A percentile compares a stretch with the other conserved stretches of the same genome.
phyloP scores from a whole-genome alignment of 2,797 vertebrate species.

The Echiichthys vipera region DNA sequence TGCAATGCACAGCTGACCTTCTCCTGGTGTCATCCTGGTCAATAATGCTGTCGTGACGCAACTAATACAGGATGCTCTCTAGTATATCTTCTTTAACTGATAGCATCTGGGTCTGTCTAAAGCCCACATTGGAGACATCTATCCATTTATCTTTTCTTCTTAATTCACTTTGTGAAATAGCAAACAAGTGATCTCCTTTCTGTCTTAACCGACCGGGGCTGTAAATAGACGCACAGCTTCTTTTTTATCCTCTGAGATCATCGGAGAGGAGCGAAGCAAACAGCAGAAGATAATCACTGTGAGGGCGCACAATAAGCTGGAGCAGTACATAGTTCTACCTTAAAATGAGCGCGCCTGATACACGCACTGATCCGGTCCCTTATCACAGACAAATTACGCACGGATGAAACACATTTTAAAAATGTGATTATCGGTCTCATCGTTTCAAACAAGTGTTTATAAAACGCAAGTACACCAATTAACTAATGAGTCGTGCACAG shows the following conservation, averaged over 20 bases:
- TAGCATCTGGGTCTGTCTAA: conserved; percentile 29
- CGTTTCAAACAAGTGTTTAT: conserved; percentile 49
- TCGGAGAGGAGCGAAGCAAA: conserved; percentile 21
- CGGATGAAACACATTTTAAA: not conserved
- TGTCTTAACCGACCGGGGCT: not conserved
- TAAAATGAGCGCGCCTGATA: conserved; percentile 28
- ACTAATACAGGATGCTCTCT: conserved; percentile 29
- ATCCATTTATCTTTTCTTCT: not conserved
- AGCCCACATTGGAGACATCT: not conserved
- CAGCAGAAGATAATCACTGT: conserved; percentile 25
- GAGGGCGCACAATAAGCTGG: conserved; percentile 29
- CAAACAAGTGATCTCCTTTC: conserved; percentile 1
- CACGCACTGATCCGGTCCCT: not conserved
- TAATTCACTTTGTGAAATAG: conserved; percentile 12
- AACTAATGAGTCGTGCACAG: conserved; percentile 26
- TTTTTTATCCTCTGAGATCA: conserved; percentile 18
- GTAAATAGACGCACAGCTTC: conserved; percentile 19
- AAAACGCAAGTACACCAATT: conserved; percentile 30
- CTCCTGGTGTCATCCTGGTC: conserved; percentile 42
- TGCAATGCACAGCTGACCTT: conserved; percentile 56
- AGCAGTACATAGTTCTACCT: conserved; percentile 35
- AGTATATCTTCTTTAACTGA: conserved; percentile 25
- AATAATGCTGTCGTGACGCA: conserved; percentile 30
- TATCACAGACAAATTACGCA: conserved; percentile 21
- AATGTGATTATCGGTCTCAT: not conserved